Evolutionary conservation across 2,797 vertebrate species (phyloP).

Genomic region (Geotria australis): DNA sequence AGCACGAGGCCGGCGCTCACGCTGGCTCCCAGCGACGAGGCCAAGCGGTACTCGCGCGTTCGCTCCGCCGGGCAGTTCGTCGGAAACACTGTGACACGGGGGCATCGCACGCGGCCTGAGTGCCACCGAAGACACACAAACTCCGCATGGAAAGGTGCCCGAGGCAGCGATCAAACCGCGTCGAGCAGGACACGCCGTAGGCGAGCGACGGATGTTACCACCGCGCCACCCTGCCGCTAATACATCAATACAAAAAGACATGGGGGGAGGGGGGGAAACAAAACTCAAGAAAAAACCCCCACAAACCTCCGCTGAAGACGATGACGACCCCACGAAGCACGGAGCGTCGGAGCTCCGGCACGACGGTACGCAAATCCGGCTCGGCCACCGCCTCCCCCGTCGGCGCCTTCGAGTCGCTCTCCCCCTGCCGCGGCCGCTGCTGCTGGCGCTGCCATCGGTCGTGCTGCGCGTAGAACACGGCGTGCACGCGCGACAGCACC

Average conservation of each 20-base stretch:
- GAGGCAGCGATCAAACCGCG: too few species aligned
- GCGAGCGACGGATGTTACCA: too few species aligned
- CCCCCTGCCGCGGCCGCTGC: background rate
- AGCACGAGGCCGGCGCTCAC: conserved; percentile 36
- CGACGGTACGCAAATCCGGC: conserved; percentile 68
- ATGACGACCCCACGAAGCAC: conserved; percentile 37
- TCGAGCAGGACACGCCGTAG: too few species aligned
- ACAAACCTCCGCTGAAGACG: conserved; percentile 41
- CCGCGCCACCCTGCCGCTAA: too few species aligned
- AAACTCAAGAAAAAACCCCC: too few species aligned
- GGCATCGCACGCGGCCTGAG: too few species aligned
- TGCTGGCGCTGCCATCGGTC: conserved; percentile 6
- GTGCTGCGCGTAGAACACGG: conserved; percentile 53
- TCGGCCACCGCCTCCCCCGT: conserved; percentile 22
- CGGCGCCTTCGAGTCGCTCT: conserved; percentile 12
- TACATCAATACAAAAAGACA: too few species aligned
- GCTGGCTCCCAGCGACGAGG: conserved; percentile 54
- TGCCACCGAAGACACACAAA: too few species aligned
- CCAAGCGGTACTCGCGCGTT: conserved; percentile 67
- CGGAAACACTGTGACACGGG: conserved; percentile 21
- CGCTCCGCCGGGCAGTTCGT: conserved; percentile 77
- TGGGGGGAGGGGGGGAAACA: too few species aligned
- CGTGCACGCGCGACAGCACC: conserved; percentile 55
- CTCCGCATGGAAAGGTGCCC: too few species aligned
- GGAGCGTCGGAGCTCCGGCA: conserved; percentile 57